A percentile compares a stretch with the other conserved stretches of the same genome.
Conservation (phyloP, 2,113 vertebrate genomes). For the Sardina pilchardus region DNA sequence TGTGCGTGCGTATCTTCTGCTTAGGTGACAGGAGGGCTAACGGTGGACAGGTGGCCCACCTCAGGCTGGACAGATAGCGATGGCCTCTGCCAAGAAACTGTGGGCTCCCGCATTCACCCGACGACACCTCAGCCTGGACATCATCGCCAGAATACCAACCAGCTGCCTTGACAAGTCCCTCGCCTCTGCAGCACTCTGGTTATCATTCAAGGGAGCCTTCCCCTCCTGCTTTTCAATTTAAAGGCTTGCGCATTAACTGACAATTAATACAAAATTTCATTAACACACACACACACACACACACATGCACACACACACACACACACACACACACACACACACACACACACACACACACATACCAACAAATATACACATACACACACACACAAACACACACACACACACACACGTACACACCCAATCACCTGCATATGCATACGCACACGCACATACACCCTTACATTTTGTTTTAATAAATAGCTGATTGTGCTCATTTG, state of each 20-base stretch:
- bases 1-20: not conserved
- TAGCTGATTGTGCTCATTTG: conserved; percentile 12
- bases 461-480: not conserved
- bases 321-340: too few relatives aligned
- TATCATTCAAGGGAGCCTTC: not conserved
- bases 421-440: not conserved
- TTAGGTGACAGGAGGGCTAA: not conserved
- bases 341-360: too few relatives aligned
- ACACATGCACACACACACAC: too few relatives aligned
- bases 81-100: not conserved
- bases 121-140: conserved; percentile 34
- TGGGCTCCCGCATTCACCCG: conserved; percentile 21
- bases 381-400: too few relatives aligned
- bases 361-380: too few relatives aligned
- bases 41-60: conserved; percentile 8
- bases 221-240: too few relatives aligned
- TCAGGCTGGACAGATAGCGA: conserved; percentile 1
- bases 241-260: too few relatives aligned
- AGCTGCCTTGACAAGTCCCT: conserved; percentile 11
- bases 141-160: conserved; percentile 21
- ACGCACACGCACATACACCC: not conserved
- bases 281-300: too few relatives aligned
- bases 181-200: conserved; percentile 30
- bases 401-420: not conserved
- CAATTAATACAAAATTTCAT: too few relatives aligned